Evolutionary conservation across 2,797 vertebrate genomes (phyloP).

Genomic region (Chaunax sp.): DNA sequence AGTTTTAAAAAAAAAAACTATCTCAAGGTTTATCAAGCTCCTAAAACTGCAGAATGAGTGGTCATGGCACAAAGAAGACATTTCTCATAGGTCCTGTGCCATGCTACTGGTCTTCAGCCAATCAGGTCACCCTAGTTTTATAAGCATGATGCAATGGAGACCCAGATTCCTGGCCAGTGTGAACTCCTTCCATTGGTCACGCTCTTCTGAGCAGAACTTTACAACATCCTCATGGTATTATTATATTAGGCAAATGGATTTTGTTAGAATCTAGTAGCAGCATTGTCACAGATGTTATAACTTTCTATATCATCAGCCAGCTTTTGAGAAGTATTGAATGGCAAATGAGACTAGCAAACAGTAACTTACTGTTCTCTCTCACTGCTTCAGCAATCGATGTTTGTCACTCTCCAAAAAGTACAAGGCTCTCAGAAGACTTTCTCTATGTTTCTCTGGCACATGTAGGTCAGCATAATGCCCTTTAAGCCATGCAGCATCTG

Average conservation of each 20-base stretch:
- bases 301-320: background rate
- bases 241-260: constrained; percentile 23
- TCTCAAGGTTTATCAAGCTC: background rate
- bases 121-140: constrained; percentile 34
- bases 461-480: constrained; percentile 17
- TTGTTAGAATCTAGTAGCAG: constrained; percentile 10
- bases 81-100: constrained; percentile 12
- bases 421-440: constrained; percentile 12
- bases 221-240: constrained; percentile 14
- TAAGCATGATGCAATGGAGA: constrained; percentile 23
- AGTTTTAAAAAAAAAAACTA: too few species aligned
- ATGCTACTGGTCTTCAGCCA: constrained; percentile 13
- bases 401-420: constrained; percentile 20
- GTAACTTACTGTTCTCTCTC: too few species aligned
- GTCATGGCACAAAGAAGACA: background rate
- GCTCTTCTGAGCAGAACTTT: constrained; percentile 23
- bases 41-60: background rate
- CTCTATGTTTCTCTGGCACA: constrained; percentile 16
- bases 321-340: constrained; percentile 11
- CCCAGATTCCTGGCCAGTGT: constrained; percentile 23
- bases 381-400: too few species aligned
- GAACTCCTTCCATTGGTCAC: constrained; percentile 1
- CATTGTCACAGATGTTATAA: background rate
- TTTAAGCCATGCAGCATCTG: background rate
- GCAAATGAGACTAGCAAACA: background rate